Evolutionary conservation across 2,113 vertebrate genomes (phyloP).

Genomic region (Cebidichthys violaceus): DNA sequence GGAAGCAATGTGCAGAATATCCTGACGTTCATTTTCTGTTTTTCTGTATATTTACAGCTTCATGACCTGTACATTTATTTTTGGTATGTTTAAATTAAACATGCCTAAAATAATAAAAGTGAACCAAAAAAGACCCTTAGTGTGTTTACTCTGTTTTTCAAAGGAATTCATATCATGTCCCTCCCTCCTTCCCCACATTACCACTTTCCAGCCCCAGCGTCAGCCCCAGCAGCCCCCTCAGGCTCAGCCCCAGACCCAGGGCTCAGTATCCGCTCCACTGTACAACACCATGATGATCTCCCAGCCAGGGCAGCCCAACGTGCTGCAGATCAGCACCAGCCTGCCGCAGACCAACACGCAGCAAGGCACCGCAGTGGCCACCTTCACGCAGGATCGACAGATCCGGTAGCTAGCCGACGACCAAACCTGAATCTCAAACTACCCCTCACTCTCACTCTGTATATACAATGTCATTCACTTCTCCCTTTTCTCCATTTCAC

Average conservation of each 20-base stretch:
- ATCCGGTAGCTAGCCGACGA: slow-evolving; percentile 82
- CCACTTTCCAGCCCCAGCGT: slow-evolving; percentile 53
- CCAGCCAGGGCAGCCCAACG: slow-evolving; percentile 89
- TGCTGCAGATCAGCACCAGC: slow-evolving; percentile 92
- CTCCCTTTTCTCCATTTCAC: not conserved
- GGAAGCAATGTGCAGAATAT: not conserved
- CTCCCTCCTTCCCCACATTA: slow-evolving; percentile 1
- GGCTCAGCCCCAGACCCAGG: slow-evolving; percentile 82
- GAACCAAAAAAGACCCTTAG: not conserved
- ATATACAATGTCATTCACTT: too few relatives aligned
- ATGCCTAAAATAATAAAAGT: not conserved
- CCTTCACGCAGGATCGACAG: slow-evolving; percentile 92
- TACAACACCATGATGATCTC: slow-evolving; percentile 99
- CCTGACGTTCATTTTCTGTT: not conserved
- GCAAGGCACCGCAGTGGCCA: slow-evolving; percentile 89
- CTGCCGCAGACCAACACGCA: slow-evolving; percentile 88
- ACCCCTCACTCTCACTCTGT: too few relatives aligned
- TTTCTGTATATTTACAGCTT: not conserved
- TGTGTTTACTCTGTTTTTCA: not conserved
- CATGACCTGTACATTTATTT: not conserved
- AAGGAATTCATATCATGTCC: slow-evolving; percentile 6
- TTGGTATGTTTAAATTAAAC: not conserved
- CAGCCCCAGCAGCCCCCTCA: slow-evolving; percentile 69
- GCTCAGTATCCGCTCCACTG: slow-evolving; percentile 86
- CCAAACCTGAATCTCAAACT: too few relatives aligned